These are phyloP conservation scores for Tachystola acroxantha DNA, from an alignment of 2,888 invertebrate genomes.

Conservation along the genomic window DNA sequence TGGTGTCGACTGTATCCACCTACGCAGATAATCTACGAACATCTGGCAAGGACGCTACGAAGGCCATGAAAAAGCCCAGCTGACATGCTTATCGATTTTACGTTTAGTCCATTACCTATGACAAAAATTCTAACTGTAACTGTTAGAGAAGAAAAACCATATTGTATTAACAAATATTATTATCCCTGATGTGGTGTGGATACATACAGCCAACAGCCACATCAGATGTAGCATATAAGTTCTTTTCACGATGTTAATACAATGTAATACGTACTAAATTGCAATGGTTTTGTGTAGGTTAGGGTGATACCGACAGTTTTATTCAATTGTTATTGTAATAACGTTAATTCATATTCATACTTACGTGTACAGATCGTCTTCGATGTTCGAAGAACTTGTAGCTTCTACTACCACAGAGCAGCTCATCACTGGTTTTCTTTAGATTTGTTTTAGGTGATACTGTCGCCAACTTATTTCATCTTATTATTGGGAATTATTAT, in stretches of 20 bases:
- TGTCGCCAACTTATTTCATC: not conserved
- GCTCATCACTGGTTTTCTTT: constrained; percentile 37
- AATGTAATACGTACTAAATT: no score
- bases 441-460: constrained; percentile 6
- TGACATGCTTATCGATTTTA: constrained; percentile 33
- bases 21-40: constrained; percentile 1
- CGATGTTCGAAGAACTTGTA: constrained; percentile 45
- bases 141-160: no score
- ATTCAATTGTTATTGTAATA: no score
- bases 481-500: not conserved
- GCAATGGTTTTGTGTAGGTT: no score
- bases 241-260: no score
- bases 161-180: no score
- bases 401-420: constrained; percentile 49
- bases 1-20: no score
- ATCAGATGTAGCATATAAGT: no score
- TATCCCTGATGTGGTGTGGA: no score
- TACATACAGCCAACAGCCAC: no score
- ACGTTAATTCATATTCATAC: constrained; percentile 21
- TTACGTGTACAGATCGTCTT: constrained; percentile 62
- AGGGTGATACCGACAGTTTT: no score
- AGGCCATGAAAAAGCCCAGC: constrained; percentile 25
- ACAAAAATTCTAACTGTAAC: constrained; percentile 3
- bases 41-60: constrained; percentile 25
- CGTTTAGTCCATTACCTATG: constrained; percentile 19